These are phyloP conservation scores for Ptilorrhoa leucosticta DNA, from an alignment of 2,113 vertebrate species.

Conservation along the genomic window DNA sequence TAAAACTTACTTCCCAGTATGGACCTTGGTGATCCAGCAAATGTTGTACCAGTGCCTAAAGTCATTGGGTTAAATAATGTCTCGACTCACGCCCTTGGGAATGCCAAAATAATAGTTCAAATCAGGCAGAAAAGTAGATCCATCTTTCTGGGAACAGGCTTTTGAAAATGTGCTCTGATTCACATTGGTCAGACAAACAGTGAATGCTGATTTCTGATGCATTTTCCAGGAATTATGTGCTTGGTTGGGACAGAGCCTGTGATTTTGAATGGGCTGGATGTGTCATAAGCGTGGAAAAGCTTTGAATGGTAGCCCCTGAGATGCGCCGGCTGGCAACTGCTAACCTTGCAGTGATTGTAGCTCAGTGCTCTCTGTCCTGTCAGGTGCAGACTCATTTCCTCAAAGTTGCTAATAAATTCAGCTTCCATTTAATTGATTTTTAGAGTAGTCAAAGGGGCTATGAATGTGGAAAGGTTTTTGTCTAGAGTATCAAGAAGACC, in stretches of 20 bases:
- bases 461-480: neutral
- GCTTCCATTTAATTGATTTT: neutral
- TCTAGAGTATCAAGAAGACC: neutral
- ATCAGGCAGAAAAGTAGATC: constrained; percentile 32
- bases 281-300: neutral
- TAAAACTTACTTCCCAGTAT: constrained; percentile 44
- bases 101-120: constrained; percentile 24
- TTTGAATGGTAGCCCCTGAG: neutral
- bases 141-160: neutral
- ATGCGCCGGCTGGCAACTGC: neutral
- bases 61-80: constrained; percentile 25
- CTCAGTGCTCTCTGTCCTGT: neutral
- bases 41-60: constrained; percentile 13
- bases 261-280: neutral
- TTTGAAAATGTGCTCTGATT: constrained; percentile 35
- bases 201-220: neutral
- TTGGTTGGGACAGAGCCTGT: neutral
- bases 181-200: neutral
- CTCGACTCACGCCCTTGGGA: neutral
- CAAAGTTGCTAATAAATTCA: neutral
- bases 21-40: neutral
- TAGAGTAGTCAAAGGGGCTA: neutral
- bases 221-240: constrained; percentile 4
- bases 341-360: neutral
- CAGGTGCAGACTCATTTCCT: neutral